phyloP scores from a whole-genome alignment of 2,888 invertebrate species.

The Ommatoiulus sabulosus region DNA sequence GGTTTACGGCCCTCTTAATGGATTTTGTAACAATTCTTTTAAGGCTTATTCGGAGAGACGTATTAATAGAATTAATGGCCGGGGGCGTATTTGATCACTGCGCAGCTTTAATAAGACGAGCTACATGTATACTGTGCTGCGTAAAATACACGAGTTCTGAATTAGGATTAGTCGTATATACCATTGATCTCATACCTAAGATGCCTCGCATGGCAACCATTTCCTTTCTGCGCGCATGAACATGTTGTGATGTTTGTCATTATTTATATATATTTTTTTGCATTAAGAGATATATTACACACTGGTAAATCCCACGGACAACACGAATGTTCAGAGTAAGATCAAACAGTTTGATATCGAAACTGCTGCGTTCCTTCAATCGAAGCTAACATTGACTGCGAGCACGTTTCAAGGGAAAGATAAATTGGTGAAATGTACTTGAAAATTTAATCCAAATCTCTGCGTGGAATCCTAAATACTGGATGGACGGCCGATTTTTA shows the following conservation, averaged over 20 bases:
- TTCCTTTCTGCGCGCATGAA: too few species aligned
- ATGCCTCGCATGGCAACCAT: not conserved
- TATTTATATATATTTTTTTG: not conserved
- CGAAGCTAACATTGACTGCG: not conserved
- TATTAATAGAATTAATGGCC: not conserved
- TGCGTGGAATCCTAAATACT: not conserved
- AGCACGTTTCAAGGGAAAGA: not conserved
- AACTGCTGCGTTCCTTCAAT: not conserved
- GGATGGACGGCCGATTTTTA: slow-evolving; percentile 8
- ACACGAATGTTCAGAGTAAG: not conserved
- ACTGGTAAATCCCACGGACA: not conserved
- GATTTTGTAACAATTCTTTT: not conserved
- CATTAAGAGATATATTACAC: not conserved
- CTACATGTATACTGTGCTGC: too few species aligned
- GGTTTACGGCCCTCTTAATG: not conserved
- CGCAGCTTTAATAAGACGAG: not conserved
- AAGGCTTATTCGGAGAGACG: not conserved
- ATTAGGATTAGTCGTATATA: not conserved
- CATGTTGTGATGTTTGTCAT: not conserved
- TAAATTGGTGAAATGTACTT: not conserved
- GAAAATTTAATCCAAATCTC: slow-evolving; percentile 1
- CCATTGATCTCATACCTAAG: not conserved
- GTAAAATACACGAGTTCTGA: not conserved
- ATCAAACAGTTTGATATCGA: not conserved
- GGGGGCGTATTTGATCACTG: not conserved